A percentile compares a stretch with the other conserved stretches of the same genome.
Evolutionary conservation across 2,113 vertebrate genomes (phyloP).

Genomic region (Mastomys natalensis): DNA sequence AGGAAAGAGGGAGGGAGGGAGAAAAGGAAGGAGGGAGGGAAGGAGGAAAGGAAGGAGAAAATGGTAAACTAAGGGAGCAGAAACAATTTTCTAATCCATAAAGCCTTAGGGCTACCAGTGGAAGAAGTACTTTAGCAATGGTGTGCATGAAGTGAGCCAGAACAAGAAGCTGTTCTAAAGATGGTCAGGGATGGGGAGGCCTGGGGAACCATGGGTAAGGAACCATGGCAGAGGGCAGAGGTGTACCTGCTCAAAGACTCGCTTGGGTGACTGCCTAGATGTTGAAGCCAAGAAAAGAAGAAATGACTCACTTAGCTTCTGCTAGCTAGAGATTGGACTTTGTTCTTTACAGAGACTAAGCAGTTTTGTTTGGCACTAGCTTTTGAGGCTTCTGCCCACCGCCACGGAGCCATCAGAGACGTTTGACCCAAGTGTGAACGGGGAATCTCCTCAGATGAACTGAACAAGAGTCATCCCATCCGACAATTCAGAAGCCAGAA

Average conservation of each 20-base stretch:
- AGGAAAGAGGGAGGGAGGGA: too few species aligned
- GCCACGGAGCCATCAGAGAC: neutral
- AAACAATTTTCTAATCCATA: neutral
- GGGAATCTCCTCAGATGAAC: neutral
- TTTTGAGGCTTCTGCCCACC: neutral
- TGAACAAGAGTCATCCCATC: neutral
- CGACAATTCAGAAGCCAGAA: neutral
- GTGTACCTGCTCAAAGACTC: neutral
- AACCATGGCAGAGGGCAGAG: neutral
- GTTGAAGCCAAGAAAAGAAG: neutral
- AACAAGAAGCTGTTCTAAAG: neutral
- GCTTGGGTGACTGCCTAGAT: neutral
- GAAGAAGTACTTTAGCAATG: neutral
- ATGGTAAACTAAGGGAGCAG: neutral
- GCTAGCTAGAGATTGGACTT: neutral
- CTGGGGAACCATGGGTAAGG: neutral
- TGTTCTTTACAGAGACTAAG: neutral
- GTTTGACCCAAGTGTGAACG: neutral
- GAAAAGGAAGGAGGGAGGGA: too few species aligned
- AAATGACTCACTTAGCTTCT: neutral
- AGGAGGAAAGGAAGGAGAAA: too few species aligned
- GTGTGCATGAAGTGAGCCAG: neutral
- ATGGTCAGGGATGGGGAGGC: neutral
- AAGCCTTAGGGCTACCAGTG: neutral
- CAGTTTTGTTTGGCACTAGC: neutral